Percentiles rank a stretch among this genome's conserved stretches.
These are phyloP conservation scores for Palythoa grandiflora DNA, from an alignment of 92 coral and sea anemone genomes.

Conservation along the genomic window DNA sequence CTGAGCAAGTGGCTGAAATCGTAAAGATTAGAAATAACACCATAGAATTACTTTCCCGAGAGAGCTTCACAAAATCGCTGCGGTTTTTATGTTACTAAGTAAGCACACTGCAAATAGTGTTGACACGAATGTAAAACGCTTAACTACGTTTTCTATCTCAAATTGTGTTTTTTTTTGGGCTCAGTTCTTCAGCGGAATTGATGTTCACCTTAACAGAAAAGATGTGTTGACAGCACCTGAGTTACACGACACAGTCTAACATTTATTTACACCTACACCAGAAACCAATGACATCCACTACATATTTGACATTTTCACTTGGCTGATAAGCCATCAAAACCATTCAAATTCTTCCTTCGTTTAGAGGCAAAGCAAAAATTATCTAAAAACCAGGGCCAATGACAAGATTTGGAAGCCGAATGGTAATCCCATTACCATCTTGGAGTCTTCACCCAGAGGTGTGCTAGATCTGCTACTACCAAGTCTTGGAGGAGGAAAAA, in stretches of 20 bases:
- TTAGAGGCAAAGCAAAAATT: conserved; percentile 39
- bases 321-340: too few relatives aligned
- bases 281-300: background rate
- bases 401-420: conserved; percentile 50
- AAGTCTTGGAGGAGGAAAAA: background rate
- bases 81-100: too few relatives aligned
- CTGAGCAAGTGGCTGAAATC: too few relatives aligned
- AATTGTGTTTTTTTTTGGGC: background rate
- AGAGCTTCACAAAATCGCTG: too few relatives aligned
- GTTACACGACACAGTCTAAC: background rate
- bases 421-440: background rate
- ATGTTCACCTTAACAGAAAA: background rate
- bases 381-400: conserved; percentile 56
- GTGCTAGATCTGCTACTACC: background rate
- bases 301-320: background rate
- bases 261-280: conserved; percentile 24
- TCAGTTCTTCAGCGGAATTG: conserved; percentile 61
- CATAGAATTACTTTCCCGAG: too few relatives aligned
- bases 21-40: too few relatives aligned
- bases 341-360: conserved; percentile 46
- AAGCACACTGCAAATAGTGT: background rate
- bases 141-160: too few relatives aligned
- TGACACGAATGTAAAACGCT: background rate
- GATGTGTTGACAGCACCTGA: conserved; percentile 48
- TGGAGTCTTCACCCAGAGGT: background rate